Conservation (phyloP, 2,113 vertebrate species). For the Synchiropus splendidus region DNA sequence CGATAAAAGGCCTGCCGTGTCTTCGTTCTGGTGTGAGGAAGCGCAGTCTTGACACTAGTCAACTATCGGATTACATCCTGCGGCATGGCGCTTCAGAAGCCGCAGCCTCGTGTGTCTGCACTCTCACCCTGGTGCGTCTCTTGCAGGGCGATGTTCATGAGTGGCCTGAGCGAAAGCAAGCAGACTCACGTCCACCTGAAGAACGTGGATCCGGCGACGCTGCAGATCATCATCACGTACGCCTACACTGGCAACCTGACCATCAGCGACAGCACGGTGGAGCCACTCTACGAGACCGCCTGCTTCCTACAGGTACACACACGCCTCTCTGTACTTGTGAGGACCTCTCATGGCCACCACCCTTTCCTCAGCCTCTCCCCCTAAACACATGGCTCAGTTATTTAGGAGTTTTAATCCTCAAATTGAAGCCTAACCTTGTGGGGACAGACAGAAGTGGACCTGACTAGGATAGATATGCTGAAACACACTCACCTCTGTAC, state of each 20-base stretch:
- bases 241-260: constrained; percentile 95
- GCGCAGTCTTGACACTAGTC: no score
- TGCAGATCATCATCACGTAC: constrained; percentile 92
- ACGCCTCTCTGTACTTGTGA: constrained; percentile 5
- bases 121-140: not conserved
- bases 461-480: no score
- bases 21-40: no score
- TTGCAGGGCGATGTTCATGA: constrained; percentile 96
- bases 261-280: constrained; percentile 87
- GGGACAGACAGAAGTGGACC: no score
- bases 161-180: constrained; percentile 93
- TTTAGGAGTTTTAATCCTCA: no score
- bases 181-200: constrained; percentile 91
- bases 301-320: constrained; percentile 98
- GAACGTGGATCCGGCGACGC: constrained; percentile 87
- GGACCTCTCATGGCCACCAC: no score
- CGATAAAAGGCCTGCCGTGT: no score
- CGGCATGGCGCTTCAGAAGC: not conserved
- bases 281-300: constrained; percentile 95
- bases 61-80: no score
- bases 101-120: no score
- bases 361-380: no score
- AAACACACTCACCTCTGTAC: not conserved
- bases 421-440: no score
- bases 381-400: no score